phyloP scores from a whole-genome alignment of 2,888 invertebrate species.

The Drosophila anomelani region DNA sequence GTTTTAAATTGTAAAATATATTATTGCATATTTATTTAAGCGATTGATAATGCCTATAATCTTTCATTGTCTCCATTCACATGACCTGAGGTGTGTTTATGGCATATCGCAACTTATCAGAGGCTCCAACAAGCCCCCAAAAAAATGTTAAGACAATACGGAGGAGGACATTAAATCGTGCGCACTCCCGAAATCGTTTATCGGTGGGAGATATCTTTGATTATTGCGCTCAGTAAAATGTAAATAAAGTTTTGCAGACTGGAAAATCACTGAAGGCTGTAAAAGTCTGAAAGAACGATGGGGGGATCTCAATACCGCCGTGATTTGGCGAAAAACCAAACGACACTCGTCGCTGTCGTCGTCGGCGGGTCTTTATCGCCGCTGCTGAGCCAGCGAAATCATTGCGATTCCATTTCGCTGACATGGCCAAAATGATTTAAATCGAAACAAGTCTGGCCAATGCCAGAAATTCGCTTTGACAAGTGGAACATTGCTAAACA shows the following conservation, averaged over 20 bases:
- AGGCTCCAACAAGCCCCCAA: conserved; percentile 20
- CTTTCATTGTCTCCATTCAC: conserved; percentile 32
- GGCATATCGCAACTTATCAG: conserved; percentile 21
- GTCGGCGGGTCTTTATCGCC: conserved; percentile 29
- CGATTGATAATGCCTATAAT: conserved; percentile 7
- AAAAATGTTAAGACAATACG: conserved; percentile 46
- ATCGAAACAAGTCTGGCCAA: conserved; percentile 39
- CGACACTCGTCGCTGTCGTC: background rate
- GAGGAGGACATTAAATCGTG: conserved; percentile 38
- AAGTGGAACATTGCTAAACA: conserved; percentile 18
- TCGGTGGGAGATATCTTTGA: conserved; percentile 52
- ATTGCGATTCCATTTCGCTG: conserved; percentile 55
- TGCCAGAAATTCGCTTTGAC: conserved; percentile 36
- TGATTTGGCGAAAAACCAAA: conserved; percentile 58
- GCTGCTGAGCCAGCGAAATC: conserved; percentile 46
- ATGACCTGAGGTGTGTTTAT: conserved; percentile 48
- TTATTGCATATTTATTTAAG: conserved; percentile 13
- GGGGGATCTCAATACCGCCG: conserved; percentile 26
- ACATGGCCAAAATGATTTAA: conserved; percentile 50
- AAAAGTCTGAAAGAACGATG: background rate
- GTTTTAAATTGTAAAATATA: conserved; percentile 1
- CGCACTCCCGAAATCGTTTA: conserved; percentile 73
- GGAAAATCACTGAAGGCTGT: conserved; percentile 62
- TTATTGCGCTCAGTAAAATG: conserved; percentile 61
- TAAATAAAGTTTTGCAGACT: conserved; percentile 51